These are phyloP conservation scores for Popillia japonica DNA, from an alignment of 1,140 invertebrate species.

Conservation along the genomic window DNA sequence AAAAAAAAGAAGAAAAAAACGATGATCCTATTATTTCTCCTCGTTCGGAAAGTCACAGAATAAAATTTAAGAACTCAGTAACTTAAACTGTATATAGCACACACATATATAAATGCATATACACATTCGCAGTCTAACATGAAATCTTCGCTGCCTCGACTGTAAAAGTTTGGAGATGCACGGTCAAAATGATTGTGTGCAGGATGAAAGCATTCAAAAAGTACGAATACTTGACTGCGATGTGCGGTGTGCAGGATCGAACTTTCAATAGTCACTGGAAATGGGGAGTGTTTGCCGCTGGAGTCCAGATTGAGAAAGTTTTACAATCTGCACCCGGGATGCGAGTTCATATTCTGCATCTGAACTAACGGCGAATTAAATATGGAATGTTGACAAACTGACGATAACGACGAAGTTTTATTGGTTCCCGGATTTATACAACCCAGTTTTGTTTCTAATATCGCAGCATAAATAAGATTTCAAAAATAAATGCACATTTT, in stretches of 20 bases:
- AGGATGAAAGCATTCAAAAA: slow-evolving; percentile 4
- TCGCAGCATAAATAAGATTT: background rate
- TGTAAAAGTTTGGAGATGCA: background rate
- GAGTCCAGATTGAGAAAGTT: slow-evolving; percentile 21
- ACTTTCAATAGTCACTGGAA: background rate
- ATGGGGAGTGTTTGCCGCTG: background rate
- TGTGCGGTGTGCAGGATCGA: background rate
- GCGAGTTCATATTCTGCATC: background rate
- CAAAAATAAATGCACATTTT: no score
- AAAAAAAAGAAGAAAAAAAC: background rate
- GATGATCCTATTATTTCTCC: no score
- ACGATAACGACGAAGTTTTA: background rate
- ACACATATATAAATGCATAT: no score
- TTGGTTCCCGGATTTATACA: background rate
- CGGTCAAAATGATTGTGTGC: background rate
- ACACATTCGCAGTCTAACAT: no score
- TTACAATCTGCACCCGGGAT: background rate
- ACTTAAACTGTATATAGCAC: no score
- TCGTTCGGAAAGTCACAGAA: no score
- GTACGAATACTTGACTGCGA: slow-evolving; percentile 1
- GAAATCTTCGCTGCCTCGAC: no score
- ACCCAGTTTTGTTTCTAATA: background rate
- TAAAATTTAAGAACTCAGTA: no score
- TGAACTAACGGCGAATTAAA: background rate
- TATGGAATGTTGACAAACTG: slow-evolving; percentile 12